A percentile compares a stretch with the other conserved stretches of the same genome.
These are phyloP conservation scores for Rhingia campestris DNA, from an alignment of 2,888 invertebrate species.

Conservation along the genomic window DNA sequence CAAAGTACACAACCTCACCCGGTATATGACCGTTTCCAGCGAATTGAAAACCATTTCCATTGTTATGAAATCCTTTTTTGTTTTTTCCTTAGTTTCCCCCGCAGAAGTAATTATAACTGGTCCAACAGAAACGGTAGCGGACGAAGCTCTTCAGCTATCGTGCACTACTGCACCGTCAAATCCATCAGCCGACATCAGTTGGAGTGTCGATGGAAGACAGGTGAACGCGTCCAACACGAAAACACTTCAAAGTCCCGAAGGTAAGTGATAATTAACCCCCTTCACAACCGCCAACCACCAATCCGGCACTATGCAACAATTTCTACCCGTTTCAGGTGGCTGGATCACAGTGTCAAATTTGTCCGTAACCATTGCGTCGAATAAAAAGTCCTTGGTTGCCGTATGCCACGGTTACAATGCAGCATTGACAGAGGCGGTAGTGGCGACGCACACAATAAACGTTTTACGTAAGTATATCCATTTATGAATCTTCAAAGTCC, in stretches of 20 bases:
- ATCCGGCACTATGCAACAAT: neutral
- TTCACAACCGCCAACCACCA: too few relatives aligned
- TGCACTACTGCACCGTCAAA: constrained; percentile 80
- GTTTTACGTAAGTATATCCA: constrained; percentile 79
- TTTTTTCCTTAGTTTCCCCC: constrained; percentile 77
- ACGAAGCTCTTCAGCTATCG: constrained; percentile 78
- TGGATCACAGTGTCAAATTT: constrained; percentile 80
- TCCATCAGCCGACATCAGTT: constrained; percentile 80
- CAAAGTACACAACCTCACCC: too few relatives aligned
- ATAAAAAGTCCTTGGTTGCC: constrained; percentile 79
- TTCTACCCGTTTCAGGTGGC: constrained; percentile 75
- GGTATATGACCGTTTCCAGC: too few relatives aligned
- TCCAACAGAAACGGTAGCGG: constrained; percentile 79
- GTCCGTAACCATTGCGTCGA: constrained; percentile 78
- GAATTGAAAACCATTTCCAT: too few relatives aligned
- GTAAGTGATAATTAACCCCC: neutral
- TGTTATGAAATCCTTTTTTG: constrained; percentile 4
- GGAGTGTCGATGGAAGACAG: constrained; percentile 80
- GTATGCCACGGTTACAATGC: constrained; percentile 80
- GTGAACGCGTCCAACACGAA: constrained; percentile 69
- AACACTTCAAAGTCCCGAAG: constrained; percentile 31
- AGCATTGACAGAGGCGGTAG: constrained; percentile 80
- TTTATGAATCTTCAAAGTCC: constrained; percentile 18
- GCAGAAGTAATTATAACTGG: constrained; percentile 79
- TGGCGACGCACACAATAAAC: constrained; percentile 80